Evolutionary conservation across 2,888 invertebrate genomes (phyloP), one percentile per base, ranked within the genome.

Genomic region (Aporophyla nigra): DNA sequence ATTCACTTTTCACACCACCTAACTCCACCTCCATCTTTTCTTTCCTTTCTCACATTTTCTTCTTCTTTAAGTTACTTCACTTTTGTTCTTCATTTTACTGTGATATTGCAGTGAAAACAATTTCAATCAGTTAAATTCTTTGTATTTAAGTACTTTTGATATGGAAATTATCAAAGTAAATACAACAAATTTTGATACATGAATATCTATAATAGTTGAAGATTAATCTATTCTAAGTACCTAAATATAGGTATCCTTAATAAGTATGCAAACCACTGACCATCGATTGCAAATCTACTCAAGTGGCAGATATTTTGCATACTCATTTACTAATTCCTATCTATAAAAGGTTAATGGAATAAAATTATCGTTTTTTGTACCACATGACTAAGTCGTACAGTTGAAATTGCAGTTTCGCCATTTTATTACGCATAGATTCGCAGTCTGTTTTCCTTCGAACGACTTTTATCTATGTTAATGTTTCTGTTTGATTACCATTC

Each of bases 291-390:
- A 56, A 83, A 77, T 53, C 27, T n/a, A 58, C 56, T 46, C 49
- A 77, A 56, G 53, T 12, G 61, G 61, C 58, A 66, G 43, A 3
- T 62, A 27, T 27, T 63, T 49, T 46, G 4, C 67, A 43, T 61
- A 49, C 1, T 33, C 1, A 65, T 76, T 58, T 43, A 40, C n/a
- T n/a, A 51, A 59, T 46, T 21, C 24, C 0, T n/a, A 40, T 49
- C 58, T 54, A 27, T 62, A 73, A 58, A 81, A 33, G 63, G 54
- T 24, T 43, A 59, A 51, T 16, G 16, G 76, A 82, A 82, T 74
- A 21, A 54, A 74, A 74, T 74, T 66, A 74, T 61, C 16, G 27
- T 14, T 49, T 66, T 73, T 78, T 40, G 12, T 10, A 46, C 63
- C 73, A 72, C 33, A 49, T 73, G 46, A 77, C 53, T 33, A 9